Base-by-base conservation (phyloP, 1,140 invertebrate genomes). In the Delia radicum region DNA sequence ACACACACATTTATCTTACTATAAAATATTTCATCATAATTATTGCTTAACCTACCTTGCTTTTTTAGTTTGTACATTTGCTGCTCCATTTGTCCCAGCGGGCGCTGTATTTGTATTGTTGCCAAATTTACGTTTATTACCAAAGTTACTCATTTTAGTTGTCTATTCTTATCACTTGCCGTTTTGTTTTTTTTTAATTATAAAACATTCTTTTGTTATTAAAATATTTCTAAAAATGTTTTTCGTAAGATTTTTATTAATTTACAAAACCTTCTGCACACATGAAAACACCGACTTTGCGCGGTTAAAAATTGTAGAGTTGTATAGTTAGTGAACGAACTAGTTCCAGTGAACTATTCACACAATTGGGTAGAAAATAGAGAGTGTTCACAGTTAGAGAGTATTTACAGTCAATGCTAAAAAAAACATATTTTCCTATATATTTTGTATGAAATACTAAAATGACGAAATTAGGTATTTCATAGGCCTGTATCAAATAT, bases 71-170 rank as follows among this genome's bases (percentile, higher is more conserved):
- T 79, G 5, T 0, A 27, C 28, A 55, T 55, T 55, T 10, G 48
- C 13, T 24, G 46, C n/a, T n/a, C 74, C 74, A n/a, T 48, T 75
- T 26, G 78, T 33, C 15, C 42, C 61, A 28, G 80, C 78, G 74
- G 79, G 79, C 7, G 78, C 76, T 72, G n/a, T n/a, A n/a, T n/a
- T n/a, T n/a, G n/a, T n/a, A n/a, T n/a, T n/a, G n/a, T n/a, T n/a
- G n/a, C 82, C 82, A 10, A 80, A 80, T 61, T 84, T 84, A 27
- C 76, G 15, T 37, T 65, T n/a, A 12, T 37, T 55, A 33, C 55
- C 55, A 63, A 74, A 74, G 13, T 63, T 63, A 37, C 73, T 74
- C 73, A 74, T 74, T 18, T 21, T 27, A 2, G 5, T 18, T n/a
- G n/a, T n/a, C n/a, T n/a, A 5, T 42, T 42, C 12, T 42, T 42